A percentile compares a stretch with the other conserved stretches of the same genome.
These are phyloP conservation scores for Schizaphis graminum DNA, from an alignment of 2,888 invertebrate genomes.

Conservation along the genomic window DNA sequence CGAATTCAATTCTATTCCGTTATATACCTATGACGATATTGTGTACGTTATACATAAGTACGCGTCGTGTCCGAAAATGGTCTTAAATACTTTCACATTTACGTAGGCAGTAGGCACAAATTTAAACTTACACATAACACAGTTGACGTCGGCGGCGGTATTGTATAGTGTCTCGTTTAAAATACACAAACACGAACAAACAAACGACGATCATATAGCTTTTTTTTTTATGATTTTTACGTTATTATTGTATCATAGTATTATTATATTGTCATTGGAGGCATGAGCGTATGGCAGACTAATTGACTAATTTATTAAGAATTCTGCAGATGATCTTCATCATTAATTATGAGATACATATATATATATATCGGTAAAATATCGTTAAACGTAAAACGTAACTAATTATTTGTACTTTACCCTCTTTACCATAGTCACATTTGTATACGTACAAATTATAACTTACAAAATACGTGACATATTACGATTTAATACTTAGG, in stretches of 20 bases:
- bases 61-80: constrained; percentile 58
- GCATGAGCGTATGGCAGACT: background rate
- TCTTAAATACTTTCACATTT: constrained; percentile 60
- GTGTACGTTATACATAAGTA: background rate
- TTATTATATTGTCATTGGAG: no score
- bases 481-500: background rate
- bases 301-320: background rate
- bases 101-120: background rate
- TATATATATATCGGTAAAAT: background rate
- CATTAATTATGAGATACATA: background rate
- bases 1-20: background rate
- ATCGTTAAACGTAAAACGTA: background rate
- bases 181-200: background rate
- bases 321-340: background rate
- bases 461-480: background rate
- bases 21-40: background rate
- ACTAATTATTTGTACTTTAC: background rate
- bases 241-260: background rate
- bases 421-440: background rate
- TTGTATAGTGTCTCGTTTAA: constrained; percentile 26
- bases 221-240: background rate
- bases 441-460: background rate
- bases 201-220: background rate
- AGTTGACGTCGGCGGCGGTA: background rate
- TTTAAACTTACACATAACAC: background rate